Evolutionary conservation across 2,113 vertebrate genomes (phyloP), one percentile per base, ranked within the genome.

Genomic region (Herpailurus yagouaroundi): DNA sequence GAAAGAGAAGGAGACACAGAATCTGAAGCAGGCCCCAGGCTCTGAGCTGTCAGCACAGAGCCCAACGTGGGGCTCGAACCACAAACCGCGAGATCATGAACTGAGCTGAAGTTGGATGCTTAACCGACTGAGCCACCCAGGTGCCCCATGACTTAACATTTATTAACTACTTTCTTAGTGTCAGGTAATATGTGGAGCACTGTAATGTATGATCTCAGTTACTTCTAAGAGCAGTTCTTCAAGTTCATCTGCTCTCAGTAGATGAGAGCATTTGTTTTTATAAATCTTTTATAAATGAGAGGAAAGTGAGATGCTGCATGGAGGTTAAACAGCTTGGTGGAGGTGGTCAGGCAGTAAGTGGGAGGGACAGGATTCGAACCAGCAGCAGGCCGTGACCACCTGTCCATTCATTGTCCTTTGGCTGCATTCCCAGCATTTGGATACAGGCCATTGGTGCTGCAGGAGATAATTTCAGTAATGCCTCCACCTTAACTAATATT

Each of bases 401-500:
- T 50, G 55, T 19, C 60, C 7, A 0, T 25, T 63, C 48, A 64
- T n/a, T 36, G 1, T 27, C 1, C 48, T 21, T 0, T 1, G 9
- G 41, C n/a, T 0, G 1, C 14, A 11, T 38, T 66, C 27, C 13
- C 52, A 57, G 23, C 18, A 48, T 14, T 68, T 86, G 63, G 90
- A 14, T 2, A 7, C 31, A 11, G 73, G n/a, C 71, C 25, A 3
- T 29, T 7, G 5, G 38, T 29, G 31, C 50, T n/a, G 14, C 68
- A 64, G 27, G 57, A 69, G 23, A 13, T 38, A 11, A n/a, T 21
- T 38, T 63, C 38, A 64, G 29, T 50, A 18, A 19, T 38, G 29
- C 55, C 55, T 41, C 9, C 45, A 36, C 45, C 25, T 27, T 36
- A 8, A n/a, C 1, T 36, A 86, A 27, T 10, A 4, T 27, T 2